These are phyloP conservation scores for Benthosema pterotum DNA, from an alignment of 2,797 vertebrate species.

Conservation along the genomic window DNA sequence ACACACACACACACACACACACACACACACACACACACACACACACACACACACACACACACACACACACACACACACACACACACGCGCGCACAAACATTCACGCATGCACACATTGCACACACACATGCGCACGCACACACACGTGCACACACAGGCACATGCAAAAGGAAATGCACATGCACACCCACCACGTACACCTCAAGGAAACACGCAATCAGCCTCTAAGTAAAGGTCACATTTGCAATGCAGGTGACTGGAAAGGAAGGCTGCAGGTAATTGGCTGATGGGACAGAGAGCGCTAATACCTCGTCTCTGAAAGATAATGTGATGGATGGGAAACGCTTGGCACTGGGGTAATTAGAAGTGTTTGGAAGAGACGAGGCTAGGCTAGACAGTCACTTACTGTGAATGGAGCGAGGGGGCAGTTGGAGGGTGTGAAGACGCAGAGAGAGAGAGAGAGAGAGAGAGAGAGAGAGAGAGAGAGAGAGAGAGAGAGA, in stretches of 20 bases:
- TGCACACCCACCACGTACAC: slow-evolving; percentile 61
- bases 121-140: slow-evolving; percentile 23
- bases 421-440: slow-evolving; percentile 1
- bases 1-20: slow-evolving; percentile 21
- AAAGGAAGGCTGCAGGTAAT: slow-evolving; percentile 89
- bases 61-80: neutral
- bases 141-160: slow-evolving; percentile 9
- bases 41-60: slow-evolving; percentile 2
- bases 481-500: slow-evolving; percentile 31
- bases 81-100: slow-evolving; percentile 43
- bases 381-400: slow-evolving; percentile 64
- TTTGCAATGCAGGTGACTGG: slow-evolving; percentile 93
- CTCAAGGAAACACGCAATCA: slow-evolving; percentile 91
- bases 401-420: slow-evolving; percentile 64
- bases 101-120: slow-evolving; percentile 4
- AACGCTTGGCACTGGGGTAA: slow-evolving; percentile 85
- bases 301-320: slow-evolving; percentile 85
- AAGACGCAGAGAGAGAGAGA: slow-evolving; percentile 37
- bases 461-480: neutral
- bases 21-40: slow-evolving; percentile 16
- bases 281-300: slow-evolving; percentile 86
- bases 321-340: slow-evolving; percentile 87
- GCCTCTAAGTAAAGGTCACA: slow-evolving; percentile 96
- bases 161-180: slow-evolving; percentile 4
- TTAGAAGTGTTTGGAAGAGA: slow-evolving; percentile 81